Evolutionary conservation across 2,113 vertebrate genomes (phyloP).

Genomic region (Nibea albiflora): DNA sequence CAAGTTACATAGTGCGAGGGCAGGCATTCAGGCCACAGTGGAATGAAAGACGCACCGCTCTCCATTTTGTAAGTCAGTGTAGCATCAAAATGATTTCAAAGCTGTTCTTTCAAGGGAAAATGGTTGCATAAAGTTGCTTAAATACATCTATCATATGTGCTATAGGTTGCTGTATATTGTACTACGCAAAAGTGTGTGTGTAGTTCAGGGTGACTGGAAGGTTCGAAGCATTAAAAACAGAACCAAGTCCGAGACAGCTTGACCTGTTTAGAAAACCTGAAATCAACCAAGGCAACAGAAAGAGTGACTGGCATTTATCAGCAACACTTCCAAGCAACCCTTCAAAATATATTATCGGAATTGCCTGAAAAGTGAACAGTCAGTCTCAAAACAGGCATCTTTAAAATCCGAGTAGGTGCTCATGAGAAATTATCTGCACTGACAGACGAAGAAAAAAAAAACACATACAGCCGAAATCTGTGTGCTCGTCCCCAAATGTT

Average conservation of each 20-base stretch:
- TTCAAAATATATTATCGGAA: constrained; percentile 41
- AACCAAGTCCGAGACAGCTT: neutral
- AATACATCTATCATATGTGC: neutral
- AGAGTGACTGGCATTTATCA: constrained; percentile 1
- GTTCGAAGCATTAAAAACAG: neutral
- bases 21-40: too few species aligned
- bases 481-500: neutral
- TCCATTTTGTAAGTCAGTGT: too few species aligned
- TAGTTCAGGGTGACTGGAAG: neutral
- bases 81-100: too few species aligned
- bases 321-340: neutral
- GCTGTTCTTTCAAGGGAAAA: too few species aligned
- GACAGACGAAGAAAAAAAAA: neutral
- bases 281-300: neutral
- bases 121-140: too few species aligned
- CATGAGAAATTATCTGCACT: constrained; percentile 16
- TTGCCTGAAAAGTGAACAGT: constrained; percentile 1
- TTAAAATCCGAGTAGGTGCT: constrained; percentile 20
- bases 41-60: too few species aligned
- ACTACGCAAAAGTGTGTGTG: neutral
- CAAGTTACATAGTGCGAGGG: too few species aligned
- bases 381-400: constrained; percentile 7
- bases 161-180: neutral
- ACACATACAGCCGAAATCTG: neutral
- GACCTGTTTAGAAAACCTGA: neutral